Conservation (phyloP, 2,797 vertebrate genomes). For the Jordanella pulchra region DNA sequence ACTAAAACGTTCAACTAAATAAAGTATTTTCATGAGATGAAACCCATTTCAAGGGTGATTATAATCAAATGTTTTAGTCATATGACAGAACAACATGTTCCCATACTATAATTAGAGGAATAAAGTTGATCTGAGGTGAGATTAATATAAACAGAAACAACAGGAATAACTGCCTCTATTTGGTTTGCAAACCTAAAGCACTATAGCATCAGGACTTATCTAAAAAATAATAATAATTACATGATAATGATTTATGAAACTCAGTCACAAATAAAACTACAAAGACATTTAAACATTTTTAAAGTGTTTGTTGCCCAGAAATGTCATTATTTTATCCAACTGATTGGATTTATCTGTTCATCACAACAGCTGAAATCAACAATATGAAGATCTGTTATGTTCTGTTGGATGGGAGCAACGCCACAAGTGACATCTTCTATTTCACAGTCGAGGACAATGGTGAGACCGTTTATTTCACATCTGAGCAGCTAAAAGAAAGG, state of each 20-base stretch:
- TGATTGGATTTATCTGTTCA: conserved; percentile 28
- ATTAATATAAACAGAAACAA: too few relatives aligned
- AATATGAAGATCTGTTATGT: conserved; percentile 88
- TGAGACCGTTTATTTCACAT: conserved; percentile 68
- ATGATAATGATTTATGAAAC: too few relatives aligned
- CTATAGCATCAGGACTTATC: too few relatives aligned
- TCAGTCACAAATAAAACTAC: too few relatives aligned
- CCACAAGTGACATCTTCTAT: conserved; percentile 86
- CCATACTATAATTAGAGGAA: too few relatives aligned
- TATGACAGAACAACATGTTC: too few relatives aligned
- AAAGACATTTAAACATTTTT: conserved; percentile 16
- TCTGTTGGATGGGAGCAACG: conserved; percentile 82
- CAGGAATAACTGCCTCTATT: too few relatives aligned
- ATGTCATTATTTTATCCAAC: conserved; percentile 28
- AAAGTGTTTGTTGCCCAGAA: conserved; percentile 28
- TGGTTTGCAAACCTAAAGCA: too few relatives aligned
- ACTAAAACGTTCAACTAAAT: neutral
- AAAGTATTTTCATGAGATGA: neutral
- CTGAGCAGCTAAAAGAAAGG: conserved; percentile 12
- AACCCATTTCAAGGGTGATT: neutral
- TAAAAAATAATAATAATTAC: too few relatives aligned
- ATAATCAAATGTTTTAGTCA: too few relatives aligned
- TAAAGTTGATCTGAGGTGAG: too few relatives aligned
- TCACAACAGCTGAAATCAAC: conserved; percentile 84
- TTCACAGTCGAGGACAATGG: conserved; percentile 88